Base-by-base conservation (phyloP, 2,888 invertebrate genomes). In the Chromoteleia sp. region DNA sequence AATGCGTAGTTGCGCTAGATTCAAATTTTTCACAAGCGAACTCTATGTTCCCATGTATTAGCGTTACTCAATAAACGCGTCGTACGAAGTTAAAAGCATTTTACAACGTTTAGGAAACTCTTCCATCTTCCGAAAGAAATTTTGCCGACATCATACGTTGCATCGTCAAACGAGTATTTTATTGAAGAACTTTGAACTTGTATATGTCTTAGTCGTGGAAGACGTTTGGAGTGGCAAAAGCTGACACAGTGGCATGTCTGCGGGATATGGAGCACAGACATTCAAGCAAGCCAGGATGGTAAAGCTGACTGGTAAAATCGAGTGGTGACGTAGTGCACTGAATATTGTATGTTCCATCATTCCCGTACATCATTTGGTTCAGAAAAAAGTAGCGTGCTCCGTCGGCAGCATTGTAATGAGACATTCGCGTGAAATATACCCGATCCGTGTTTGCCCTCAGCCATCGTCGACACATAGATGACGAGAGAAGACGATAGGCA, bases 311-410 rank as follows among this genome's bases (percentile, higher is more conserved):
- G 85, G 84, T 84, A 82, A 84, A 86, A 86, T 86, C 86, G 87
- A 86, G 86, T 86, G 84, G 85, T 83, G 84, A 85, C 84, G 85
- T 84, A 87, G 87, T 85, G 86, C 86, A 85, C 86, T 87, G 86
- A 86, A 87, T 86, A 86, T 87, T 86, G 85, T 86, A 86, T 87
- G 86, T 83, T 82, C 85, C 85, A 86, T 86, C 85, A 87, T 86
- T 86, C 85, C 84, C 85, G 84, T 86, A 86, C 85, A 85, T 86
- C 86, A 86, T 86, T 86, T 86, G 85, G 76, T 78, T 73, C 84
- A 84, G 83, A 86, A 86, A 85, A 87, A 85, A 86, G 84, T 83
- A 82, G 84, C 83, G 74, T 82, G 65, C 76, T 83, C 81, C 81
- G 82, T 79, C 77, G 83, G 81, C 81, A 82, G 84, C 84, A 84